Base-by-base conservation (phyloP, 2,797 vertebrate genomes). In the Ataeniobius toweri region DNA sequence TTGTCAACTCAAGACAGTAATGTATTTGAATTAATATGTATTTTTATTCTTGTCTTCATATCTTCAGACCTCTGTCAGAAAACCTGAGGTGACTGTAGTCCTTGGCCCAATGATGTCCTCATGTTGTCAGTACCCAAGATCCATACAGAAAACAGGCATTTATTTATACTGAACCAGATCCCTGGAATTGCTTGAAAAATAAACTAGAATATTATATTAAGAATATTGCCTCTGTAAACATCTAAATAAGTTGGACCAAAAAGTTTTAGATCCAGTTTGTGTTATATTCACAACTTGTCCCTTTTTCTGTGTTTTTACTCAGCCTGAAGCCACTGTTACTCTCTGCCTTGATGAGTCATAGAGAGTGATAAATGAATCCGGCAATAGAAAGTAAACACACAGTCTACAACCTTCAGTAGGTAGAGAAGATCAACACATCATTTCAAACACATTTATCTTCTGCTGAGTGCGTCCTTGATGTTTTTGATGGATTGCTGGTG, bases 271-370 rank as follows among this genome's bases (percentile, higher is more conserved):
- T 51, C 67, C 63, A 59, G 26, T 68, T 78, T 44, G 51, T 73
- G 20, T 65, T 78, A 31, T 59, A 12, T 82, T 70, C 39, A 18
- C 26, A 65, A 12, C 3, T 68, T 16, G 71, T 56, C 75, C 68
- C 46, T 50, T 77, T 50, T 61, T 61, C 28, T 67, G 20, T 80
- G 75, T 68, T 65, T 73, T 71, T 56, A 59, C 13, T 73, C 6
- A 6, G 58, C 73, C 22, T 31, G 72, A 74, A 77, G 80, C 63
- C 39, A 6, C 74, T 71, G 69, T 76, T 83, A 51, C 53, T 73
- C 59, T 85, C 44, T 1, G 59, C 76, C 86, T 77, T 75, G 74
- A 84, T 89, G 83, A 87, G 72, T 88, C 87, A 84, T 53, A 74
- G 63, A 24, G 50, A 73, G 55, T 68, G 53, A 78, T 67, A 50